These are phyloP conservation scores for Dipodomys ordii DNA, from an alignment of 2,113 vertebrate species.

Conservation along the genomic window DNA sequence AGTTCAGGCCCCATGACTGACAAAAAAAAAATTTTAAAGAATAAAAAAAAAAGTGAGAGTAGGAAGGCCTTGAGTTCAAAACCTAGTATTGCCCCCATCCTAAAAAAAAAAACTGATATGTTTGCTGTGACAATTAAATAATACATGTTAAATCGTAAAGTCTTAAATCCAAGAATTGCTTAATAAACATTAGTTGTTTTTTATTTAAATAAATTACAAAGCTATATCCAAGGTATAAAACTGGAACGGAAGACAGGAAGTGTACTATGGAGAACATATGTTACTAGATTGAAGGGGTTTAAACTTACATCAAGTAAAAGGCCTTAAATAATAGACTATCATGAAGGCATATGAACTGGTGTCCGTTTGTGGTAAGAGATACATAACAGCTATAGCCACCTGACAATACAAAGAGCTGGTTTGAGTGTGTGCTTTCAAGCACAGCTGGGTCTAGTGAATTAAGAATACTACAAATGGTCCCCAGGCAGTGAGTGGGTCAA, in stretches of 20 bases:
- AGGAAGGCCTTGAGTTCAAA: neutral
- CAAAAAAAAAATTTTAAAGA: too few species aligned
- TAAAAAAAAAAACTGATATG: too few species aligned
- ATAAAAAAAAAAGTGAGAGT: too few species aligned
- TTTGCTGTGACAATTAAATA: slow-evolving; percentile 16
- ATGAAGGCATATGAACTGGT: neutral
- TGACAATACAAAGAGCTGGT: slow-evolving; percentile 28
- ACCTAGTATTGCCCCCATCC: neutral
- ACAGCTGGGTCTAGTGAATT: slow-evolving; percentile 9
- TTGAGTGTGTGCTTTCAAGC: slow-evolving; percentile 4
- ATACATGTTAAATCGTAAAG: slow-evolving; percentile 45
- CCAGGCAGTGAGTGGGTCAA: neutral
- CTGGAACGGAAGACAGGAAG: neutral
- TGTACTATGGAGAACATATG: neutral
- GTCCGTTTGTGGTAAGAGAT: neutral
- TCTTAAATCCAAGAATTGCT: slow-evolving; percentile 19
- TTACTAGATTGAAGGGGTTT: neutral
- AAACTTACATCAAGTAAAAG: slow-evolving; percentile 30
- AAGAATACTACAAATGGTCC: neutral
- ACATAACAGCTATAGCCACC: neutral
- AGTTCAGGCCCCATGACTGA: too few species aligned
- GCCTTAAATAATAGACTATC: slow-evolving; percentile 23
- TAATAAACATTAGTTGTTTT: neutral
- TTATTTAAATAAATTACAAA: too few species aligned
- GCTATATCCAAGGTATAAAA: neutral